Evolutionary conservation across 2,113 vertebrate species (phyloP), one percentile per base, ranked within the genome.

Genomic region (Dasyurus viverrinus): DNA sequence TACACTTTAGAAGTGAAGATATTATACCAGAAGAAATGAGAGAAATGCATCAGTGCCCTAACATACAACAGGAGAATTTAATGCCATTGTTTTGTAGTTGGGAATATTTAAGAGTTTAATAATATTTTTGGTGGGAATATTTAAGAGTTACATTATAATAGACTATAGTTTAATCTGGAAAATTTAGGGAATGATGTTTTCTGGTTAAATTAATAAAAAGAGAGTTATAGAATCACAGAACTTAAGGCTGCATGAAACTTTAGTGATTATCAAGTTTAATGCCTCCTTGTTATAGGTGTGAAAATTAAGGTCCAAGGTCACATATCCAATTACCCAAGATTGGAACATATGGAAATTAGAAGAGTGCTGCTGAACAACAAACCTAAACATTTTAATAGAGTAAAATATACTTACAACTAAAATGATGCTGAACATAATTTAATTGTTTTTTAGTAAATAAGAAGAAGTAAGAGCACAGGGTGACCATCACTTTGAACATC

Each of bases 1-100:
- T 53, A 42, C 60, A 93, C 47, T 97, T 60, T 97, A 97, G 76
- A 98, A 0, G 0, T 96, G 93, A 97, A 68, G 89, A 97, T 96
- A 95, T 54, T 97, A 97, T 94, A 94, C 90, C 60, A 93, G 92
- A 97, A 97, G 91, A 98, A 97, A 55, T 90, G 60, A 92, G 95
- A 97, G 8, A 57, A 94, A 96, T 47, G 95, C 46, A 90, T 50
- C 91, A 94, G 92, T 96, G 96, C 93, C 94, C 68, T 89, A 95
- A 95, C 68, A 96, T 90, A 97, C 93, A 97, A 53, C 27, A 96
- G 93, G 53, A 96, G 25, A 94, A 96, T 94, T 96, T 97, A 96
- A 76, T 96, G 94, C 16, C 26, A 98, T 98, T 92, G 96, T 96
- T 22, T 84, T 23, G 42, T 1, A 76, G 42, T 8, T 76, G n/a